A percentile compares a stretch with the other conserved stretches of the same genome.
These are phyloP conservation scores for Mustela nigripes DNA, from an alignment of 2,113 vertebrate species.

Conservation along the genomic window DNA sequence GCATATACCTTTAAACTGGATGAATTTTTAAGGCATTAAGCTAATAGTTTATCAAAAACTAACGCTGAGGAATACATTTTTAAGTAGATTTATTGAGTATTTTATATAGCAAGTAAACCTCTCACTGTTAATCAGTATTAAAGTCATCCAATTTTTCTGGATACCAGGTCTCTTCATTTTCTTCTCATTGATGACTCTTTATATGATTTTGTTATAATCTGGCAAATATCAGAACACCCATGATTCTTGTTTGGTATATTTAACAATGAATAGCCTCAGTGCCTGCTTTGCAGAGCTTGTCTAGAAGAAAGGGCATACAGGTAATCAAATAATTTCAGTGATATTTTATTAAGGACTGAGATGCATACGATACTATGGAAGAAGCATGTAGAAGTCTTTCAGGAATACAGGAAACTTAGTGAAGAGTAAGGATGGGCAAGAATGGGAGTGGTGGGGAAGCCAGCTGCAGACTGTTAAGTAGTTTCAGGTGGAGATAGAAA, in stretches of 20 bases:
- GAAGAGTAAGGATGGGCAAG: rapidly evolving
- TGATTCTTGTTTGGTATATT: not conserved
- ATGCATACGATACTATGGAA: not conserved
- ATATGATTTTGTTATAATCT: not conserved
- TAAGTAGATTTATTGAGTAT: not conserved
- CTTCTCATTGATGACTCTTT: not conserved
- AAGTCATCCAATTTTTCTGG: not conserved
- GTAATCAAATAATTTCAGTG: not conserved
- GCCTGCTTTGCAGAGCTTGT: not conserved
- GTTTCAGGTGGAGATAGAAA: not conserved
- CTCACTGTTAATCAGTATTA: not conserved
- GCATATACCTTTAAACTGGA: not conserved
- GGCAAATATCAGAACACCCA: not conserved
- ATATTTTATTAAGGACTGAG: not conserved
- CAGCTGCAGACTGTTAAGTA: not conserved
- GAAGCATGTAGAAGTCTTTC: not conserved
- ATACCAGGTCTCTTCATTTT: not conserved
- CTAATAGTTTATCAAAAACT: not conserved
- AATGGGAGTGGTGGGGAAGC: not conserved
- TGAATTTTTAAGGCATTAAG: not conserved
- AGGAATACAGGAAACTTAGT: not conserved
- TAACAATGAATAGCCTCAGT: not conserved
- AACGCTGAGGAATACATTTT: not conserved
- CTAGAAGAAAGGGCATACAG: not conserved
- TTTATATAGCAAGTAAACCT: not conserved